Conservation (phyloP, 1,140 invertebrate genomes). For the Drosophila persimilis region DNA sequence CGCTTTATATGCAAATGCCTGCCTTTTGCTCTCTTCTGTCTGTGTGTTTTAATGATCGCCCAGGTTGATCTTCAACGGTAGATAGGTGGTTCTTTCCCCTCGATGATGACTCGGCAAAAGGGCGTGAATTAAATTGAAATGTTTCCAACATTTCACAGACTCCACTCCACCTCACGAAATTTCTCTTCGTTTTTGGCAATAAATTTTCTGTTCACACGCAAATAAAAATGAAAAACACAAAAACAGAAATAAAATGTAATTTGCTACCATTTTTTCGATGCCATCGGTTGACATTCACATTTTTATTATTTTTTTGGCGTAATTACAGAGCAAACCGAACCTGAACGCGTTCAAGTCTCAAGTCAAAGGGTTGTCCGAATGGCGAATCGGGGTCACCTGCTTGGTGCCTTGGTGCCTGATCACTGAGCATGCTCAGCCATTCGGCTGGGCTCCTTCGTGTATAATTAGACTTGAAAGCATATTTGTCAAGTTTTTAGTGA, state of each 20-base stretch:
- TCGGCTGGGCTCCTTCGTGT: slow-evolving; percentile 34
- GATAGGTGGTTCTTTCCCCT: slow-evolving; percentile 38
- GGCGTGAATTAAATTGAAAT: slow-evolving; percentile 61
- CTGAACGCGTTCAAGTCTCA: slow-evolving; percentile 11
- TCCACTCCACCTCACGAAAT: slow-evolving; percentile 4
- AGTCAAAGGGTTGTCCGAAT: slow-evolving; percentile 27
- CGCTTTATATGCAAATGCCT: slow-evolving; percentile 45
- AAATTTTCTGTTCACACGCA: slow-evolving; percentile 60
- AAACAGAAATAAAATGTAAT: slow-evolving; percentile 75
- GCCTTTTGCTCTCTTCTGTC: slow-evolving; percentile 11
- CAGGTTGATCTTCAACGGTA: slow-evolving; percentile 38
- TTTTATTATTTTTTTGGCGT: slow-evolving; percentile 71
- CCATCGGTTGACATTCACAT: slow-evolving; percentile 70
- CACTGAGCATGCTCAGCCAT: slow-evolving; percentile 59
- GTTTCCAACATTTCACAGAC: slow-evolving; percentile 50
- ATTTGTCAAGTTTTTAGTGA: slow-evolving; percentile 72
- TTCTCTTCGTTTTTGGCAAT: slow-evolving; percentile 34
- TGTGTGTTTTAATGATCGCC: slow-evolving; percentile 28
- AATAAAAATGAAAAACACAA: slow-evolving; percentile 37
- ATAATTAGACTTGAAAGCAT: slow-evolving; percentile 78
- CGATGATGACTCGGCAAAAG: slow-evolving; percentile 24
- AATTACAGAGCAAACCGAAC: slow-evolving; percentile 55
- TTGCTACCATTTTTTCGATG: slow-evolving; percentile 60
- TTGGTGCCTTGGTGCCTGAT: slow-evolving; percentile 11
- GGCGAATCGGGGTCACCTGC: slow-evolving; percentile 60